Percentiles rank a stretch among this genome's conserved stretches.
These are phyloP conservation scores for Aegithalos caudatus DNA, from an alignment of 2,113 vertebrate genomes.

Conservation along the genomic window DNA sequence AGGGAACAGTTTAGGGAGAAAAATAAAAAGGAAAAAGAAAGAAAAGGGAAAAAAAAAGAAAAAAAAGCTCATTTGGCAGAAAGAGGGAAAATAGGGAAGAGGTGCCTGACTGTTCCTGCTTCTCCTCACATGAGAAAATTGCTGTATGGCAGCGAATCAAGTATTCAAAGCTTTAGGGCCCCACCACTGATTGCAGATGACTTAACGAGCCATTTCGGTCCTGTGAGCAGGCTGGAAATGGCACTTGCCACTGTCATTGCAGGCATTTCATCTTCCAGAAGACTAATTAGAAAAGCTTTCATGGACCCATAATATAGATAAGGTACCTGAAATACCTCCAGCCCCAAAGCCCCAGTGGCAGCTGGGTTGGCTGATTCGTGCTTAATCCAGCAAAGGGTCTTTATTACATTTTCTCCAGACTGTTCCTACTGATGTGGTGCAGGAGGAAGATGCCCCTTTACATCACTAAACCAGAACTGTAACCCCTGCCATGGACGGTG, in stretches of 20 bases:
- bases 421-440: not conserved
- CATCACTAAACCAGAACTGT: not conserved
- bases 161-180: constrained; percentile 15
- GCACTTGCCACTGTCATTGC: not conserved
- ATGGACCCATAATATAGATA: not conserved
- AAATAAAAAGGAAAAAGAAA: fast-evolving
- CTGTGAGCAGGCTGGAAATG: not conserved
- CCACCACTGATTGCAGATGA: not conserved
- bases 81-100: constrained; percentile 3
- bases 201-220: constrained; percentile 2
- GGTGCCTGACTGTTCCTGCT: constrained; percentile 11
- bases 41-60: too few species aligned
- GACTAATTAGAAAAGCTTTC: not conserved
- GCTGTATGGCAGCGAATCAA: not conserved
- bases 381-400: not conserved
- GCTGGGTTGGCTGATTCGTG: not conserved
- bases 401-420: not conserved
- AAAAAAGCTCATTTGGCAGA: not conserved
- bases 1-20: not conserved
- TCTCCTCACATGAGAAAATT: constrained; percentile 14
- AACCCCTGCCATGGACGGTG: not conserved
- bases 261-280: not conserved
- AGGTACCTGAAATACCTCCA: not conserved
- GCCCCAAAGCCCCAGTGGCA: not conserved
- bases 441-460: not conserved